Evolutionary conservation across 2,797 vertebrate genomes (phyloP).

Genomic region (Aplochiton taeniatus): DNA sequence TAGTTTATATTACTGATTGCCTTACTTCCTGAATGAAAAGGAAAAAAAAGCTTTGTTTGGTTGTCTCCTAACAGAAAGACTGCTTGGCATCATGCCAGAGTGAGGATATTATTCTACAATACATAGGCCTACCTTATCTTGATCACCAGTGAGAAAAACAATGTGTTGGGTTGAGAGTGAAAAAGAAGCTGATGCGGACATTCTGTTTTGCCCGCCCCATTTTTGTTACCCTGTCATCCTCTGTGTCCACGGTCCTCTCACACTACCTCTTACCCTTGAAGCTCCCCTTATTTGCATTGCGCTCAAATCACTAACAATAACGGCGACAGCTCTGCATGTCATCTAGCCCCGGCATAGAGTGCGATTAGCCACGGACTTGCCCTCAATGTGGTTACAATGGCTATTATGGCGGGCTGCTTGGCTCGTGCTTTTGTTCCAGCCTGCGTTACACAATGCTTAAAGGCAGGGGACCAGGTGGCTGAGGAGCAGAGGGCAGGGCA

Average conservation of each 20-base stretch:
- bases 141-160: no score
- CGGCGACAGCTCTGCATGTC: conserved; percentile 39
- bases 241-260: conserved; percentile 44
- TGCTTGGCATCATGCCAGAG: no score
- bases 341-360: conserved; percentile 23
- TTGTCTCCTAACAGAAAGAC: neutral
- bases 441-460: conserved; percentile 54
- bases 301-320: conserved; percentile 39
- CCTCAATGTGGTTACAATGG: conserved; percentile 25
- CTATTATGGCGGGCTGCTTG: conserved; percentile 30
- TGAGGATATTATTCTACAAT: no score
- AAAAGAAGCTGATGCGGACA: no score
- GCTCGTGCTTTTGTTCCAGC: conserved; percentile 48
- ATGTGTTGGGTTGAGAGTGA: no score
- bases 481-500: conserved; percentile 40
- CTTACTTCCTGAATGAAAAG: neutral
- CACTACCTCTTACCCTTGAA: conserved; percentile 20
- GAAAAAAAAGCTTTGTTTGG: neutral
- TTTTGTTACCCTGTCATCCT: conserved; percentile 36
- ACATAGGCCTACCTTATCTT: no score
- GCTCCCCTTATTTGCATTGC: conserved; percentile 21
- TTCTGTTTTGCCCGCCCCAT: conserved; percentile 30
- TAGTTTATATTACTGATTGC: conserved; percentile 12
- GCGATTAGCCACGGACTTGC: conserved; percentile 39
- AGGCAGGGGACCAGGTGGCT: conserved; percentile 65